Conservation (phyloP, 2,888 invertebrate genomes). For the Augiades crinisus region DNA sequence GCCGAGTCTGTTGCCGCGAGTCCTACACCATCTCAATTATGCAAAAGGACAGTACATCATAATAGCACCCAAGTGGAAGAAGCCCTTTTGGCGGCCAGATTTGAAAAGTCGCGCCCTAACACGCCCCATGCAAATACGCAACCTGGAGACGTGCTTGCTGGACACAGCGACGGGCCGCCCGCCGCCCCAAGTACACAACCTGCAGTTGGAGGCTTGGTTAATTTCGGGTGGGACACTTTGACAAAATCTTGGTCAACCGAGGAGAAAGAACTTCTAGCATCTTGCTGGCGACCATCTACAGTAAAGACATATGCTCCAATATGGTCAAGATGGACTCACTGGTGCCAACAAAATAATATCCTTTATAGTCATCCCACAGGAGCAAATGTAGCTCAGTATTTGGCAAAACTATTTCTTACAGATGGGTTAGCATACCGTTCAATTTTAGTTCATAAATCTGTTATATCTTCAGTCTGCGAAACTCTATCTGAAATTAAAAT, state of each 20-base stretch:
- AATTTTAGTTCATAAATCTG: slow-evolving; percentile 34
- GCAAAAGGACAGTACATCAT: slow-evolving; percentile 20
- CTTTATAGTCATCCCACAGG: slow-evolving; percentile 12
- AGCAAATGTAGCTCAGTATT: slow-evolving; percentile 26
- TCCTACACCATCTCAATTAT: slow-evolving; percentile 23
- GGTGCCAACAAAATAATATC: slow-evolving; percentile 18
- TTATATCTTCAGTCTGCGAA: slow-evolving; percentile 30
- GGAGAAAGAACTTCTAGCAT: slow-evolving; percentile 22
- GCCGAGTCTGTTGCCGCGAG: slow-evolving; percentile 25
- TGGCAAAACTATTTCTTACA: slow-evolving; percentile 25
- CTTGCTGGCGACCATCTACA: slow-evolving; percentile 29
- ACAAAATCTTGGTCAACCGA: slow-evolving; percentile 21
- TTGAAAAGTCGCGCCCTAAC: slow-evolving; percentile 12
- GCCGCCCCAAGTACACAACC: slow-evolving; percentile 23
- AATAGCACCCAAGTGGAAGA: slow-evolving; percentile 28
- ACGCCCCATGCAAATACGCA: slow-evolving; percentile 11
- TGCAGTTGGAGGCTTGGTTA: slow-evolving; percentile 29
- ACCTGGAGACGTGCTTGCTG: slow-evolving; percentile 2
- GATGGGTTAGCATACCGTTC: slow-evolving; percentile 29
- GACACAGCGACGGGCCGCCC: slow-evolving; percentile 15
- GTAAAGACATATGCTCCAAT: slow-evolving; percentile 26
- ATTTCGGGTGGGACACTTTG: slow-evolving; percentile 28
- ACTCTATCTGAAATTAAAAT: slow-evolving; percentile 23
- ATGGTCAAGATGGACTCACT: slow-evolving; percentile 26
- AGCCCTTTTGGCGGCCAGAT: slow-evolving; percentile 25